A percentile compares a stretch with the other conserved stretches of the same genome.
Evolutionary conservation across 1,140 invertebrate genomes (phyloP).

Genomic region (Nomia melanderi): DNA sequence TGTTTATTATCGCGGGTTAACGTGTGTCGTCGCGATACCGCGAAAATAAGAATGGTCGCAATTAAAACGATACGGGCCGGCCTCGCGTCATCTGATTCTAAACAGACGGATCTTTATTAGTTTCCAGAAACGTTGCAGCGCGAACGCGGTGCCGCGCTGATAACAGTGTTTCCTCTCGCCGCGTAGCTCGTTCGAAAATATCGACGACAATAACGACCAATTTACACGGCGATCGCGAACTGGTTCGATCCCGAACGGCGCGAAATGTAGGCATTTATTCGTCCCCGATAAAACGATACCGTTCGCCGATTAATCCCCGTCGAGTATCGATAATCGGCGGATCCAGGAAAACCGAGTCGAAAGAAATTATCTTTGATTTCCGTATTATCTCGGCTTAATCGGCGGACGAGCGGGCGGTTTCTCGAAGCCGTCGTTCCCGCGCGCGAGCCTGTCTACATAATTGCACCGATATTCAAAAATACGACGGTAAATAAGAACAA

Average conservation of each 20-base stretch:
- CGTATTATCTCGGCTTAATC: conserved; percentile 54
- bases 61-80: conserved; percentile 40
- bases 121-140: conserved; percentile 51
- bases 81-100: conserved; percentile 42
- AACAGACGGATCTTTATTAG: conserved; percentile 50
- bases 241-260: background rate
- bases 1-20: conserved; percentile 42
- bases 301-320: background rate
- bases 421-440: background rate
- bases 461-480: conserved; percentile 55
- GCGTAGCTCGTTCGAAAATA: background rate
- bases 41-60: conserved; percentile 44
- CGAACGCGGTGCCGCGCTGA: conserved; percentile 11
- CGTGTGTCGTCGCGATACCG: conserved; percentile 25
- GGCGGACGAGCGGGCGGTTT: background rate
- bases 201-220: too few species aligned
- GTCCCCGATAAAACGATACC: background rate
- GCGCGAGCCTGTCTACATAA: conserved; percentile 39
- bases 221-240: too few species aligned
- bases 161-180: background rate
- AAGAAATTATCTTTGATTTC: conserved; percentile 49
- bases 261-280: background rate
- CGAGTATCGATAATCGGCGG: conserved; percentile 43
- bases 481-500: conserved; percentile 42
- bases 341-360: conserved; percentile 8